These are phyloP conservation scores for Drosophila miranda DNA, from an alignment of 1,140 invertebrate genomes.

Conservation along the genomic window DNA sequence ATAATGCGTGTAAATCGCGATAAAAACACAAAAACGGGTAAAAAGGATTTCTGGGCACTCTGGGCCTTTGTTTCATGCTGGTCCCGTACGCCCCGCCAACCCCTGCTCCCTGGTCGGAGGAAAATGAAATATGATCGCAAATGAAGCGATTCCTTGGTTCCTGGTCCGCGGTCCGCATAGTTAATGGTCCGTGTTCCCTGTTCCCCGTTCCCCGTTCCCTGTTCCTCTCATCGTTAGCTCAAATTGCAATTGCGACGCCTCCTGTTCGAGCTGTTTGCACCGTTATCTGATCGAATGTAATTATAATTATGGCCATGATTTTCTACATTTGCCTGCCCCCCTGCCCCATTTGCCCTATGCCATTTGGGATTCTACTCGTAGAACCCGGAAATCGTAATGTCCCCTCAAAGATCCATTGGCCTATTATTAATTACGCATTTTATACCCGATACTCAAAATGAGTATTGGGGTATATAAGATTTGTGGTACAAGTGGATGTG, in stretches of 20 bases:
- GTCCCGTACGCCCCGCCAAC: slow-evolving; percentile 28
- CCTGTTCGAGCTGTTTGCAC: slow-evolving; percentile 29
- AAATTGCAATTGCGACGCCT: slow-evolving; percentile 68
- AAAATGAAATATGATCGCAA: slow-evolving; percentile 75
- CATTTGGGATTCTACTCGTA: not conserved
- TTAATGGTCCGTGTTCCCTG: not conserved
- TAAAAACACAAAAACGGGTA: slow-evolving; percentile 44
- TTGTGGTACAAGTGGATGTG: no score
- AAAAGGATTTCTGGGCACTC: slow-evolving; percentile 59
- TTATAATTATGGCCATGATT: slow-evolving; percentile 81
- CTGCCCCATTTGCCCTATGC: no score
- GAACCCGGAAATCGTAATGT: not conserved
- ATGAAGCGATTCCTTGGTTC: slow-evolving; percentile 61
- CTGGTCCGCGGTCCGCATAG: not conserved
- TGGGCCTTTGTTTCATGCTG: slow-evolving; percentile 67
- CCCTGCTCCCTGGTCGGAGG: slow-evolving; percentile 18
- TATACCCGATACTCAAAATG: no score
- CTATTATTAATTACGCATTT: not conserved
- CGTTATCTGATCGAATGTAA: slow-evolving; percentile 81
- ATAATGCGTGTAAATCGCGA: slow-evolving; percentile 78
- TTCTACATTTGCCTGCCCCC: slow-evolving; percentile 66
- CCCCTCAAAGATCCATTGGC: slow-evolving; percentile 8
- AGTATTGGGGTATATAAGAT: no score
- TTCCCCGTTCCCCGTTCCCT: no score
- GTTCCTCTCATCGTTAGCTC: no score